Evolutionary conservation across 2,888 invertebrate genomes (phyloP), one percentile per base, ranked within the genome.

Genomic region (Eubasilissa splendida): DNA sequence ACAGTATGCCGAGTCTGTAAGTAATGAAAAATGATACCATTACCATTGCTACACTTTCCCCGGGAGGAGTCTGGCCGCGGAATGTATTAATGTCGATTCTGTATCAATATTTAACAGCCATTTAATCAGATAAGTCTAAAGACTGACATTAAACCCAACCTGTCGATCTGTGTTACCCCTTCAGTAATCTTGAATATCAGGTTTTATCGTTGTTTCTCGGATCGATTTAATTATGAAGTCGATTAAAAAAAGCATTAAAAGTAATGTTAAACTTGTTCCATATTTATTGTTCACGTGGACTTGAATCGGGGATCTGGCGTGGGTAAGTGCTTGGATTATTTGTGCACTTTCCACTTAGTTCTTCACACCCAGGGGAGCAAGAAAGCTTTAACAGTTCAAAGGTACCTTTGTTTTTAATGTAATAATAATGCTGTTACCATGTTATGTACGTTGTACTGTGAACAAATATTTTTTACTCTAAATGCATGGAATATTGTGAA

Each of bases 211-310:
- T 14, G 52, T 68, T 68, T 68, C 68, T 14, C 68, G 68, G 68
- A n/a, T 68, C 68, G 50, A 50, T 50, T 68, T 68, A 50, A 68
- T 68, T 50, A 68, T 68, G 68, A 68, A 68, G 68, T 68, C 68
- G 68, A 68, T 68, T 68, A 68, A 68, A 68, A 68, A 68, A 68
- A 50, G 50, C 68, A 68, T 68, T 68, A 68, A 68, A 68, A 68
- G 68, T 68, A 68, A 68, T 68, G 68, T 68, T 68, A n/a, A 68
- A 68, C 50, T 42, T 52, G 68, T 68, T 14, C n/a, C 33, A 68
- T 68, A 68, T 68, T 68, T 68, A 68, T 68, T 50, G 33, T 52
- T 11, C 11, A 58, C 68, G 14, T 52, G 68, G 14, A 50, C 50
- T n/a, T 4, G 22, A 14, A 63, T 33, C 42, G 63, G 31, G 63